Conservation (phyloP, 2,888 invertebrate species). For the Pomacea canaliculata region DNA sequence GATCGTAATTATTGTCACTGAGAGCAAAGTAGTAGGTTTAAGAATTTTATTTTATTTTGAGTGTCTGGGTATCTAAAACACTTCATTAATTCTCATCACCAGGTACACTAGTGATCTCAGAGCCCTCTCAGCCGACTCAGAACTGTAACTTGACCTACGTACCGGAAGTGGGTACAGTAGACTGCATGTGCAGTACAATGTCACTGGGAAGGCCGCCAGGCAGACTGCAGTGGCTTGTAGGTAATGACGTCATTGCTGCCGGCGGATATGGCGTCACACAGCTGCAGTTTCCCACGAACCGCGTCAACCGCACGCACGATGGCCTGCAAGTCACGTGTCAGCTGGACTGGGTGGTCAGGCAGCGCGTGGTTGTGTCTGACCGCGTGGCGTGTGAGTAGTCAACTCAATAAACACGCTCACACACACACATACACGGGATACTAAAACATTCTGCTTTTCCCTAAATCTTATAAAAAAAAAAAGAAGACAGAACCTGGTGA, state of each 20-base stretch:
- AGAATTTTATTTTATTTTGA: no score
- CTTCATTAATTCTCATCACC: no score
- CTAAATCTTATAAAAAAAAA: no score
- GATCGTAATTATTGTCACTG: no score
- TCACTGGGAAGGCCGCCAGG: conserved; percentile 9
- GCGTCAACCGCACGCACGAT: neutral
- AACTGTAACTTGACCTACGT: conserved; percentile 1
- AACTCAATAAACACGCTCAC: no score
- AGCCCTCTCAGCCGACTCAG: neutral
- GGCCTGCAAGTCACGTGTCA: neutral
- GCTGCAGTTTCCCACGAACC: conserved; percentile 1
- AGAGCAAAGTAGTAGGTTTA: no score
- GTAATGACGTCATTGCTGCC: neutral
- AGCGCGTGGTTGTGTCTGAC: neutral
- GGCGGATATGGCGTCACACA: neutral
- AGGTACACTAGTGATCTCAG: no score
- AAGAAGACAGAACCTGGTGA: no score
- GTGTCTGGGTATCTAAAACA: no score
- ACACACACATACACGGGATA: no score
- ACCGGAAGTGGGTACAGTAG: neutral
- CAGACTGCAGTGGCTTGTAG: conserved; percentile 7
- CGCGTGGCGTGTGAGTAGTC: conserved; percentile 8
- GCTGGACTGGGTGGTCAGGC: conserved; percentile 10
- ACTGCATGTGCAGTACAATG: neutral
- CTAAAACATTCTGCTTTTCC: no score